Base-by-base conservation (phyloP, 2,888 invertebrate species). In the Stenoptilia bipunctidactyla region DNA sequence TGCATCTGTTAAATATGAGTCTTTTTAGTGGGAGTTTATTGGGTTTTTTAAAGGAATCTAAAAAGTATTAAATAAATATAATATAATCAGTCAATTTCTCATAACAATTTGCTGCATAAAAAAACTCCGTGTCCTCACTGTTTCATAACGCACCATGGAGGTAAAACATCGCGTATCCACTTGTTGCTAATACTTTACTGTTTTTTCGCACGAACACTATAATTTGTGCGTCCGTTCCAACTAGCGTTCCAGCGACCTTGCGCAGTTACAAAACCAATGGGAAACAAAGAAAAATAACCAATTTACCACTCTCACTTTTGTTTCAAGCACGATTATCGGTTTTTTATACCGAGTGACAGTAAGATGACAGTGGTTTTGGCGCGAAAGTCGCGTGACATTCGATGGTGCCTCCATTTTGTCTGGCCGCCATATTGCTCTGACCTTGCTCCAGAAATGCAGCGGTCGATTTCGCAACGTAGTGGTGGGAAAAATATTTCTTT, bases 391-490 rank as follows among this genome's bases (percentile, higher is more conserved):
- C 61, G 14, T 69, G 73, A 72, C 77, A 73, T 76, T 74, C 66
- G 68, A 58, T 48, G 47, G 47, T 48, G 49, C 60, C 60, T 60
- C 66, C 69, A 70, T 67, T 53, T 58, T 61, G 50, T 52, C 58
- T 66, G 72, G 61, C 77, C 68, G 70, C 73, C 73, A 73, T 68
- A 54, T 70, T 68, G 53, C 48, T 39, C 36, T 56, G 69, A 79
- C 82, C 82, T 83, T 82, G 82, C 80, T 82, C 82, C 58, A 80
- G 66, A 63, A 73, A 73, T 55, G 50, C 59, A 58, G 59, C 59
- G 66, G 68, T 65, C 62, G 44, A 56, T 79, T 74, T 79, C 66
- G 71, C 73, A 82, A 82, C 52, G 34, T 43, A 47, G 51, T 54
- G 59, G 67, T 76, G 72, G 66, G 79, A 77, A 77, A 75, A 73